Evolutionary conservation across 2,113 vertebrate genomes (phyloP), one percentile per base, ranked within the genome.

Genomic region (Lagopus muta): DNA sequence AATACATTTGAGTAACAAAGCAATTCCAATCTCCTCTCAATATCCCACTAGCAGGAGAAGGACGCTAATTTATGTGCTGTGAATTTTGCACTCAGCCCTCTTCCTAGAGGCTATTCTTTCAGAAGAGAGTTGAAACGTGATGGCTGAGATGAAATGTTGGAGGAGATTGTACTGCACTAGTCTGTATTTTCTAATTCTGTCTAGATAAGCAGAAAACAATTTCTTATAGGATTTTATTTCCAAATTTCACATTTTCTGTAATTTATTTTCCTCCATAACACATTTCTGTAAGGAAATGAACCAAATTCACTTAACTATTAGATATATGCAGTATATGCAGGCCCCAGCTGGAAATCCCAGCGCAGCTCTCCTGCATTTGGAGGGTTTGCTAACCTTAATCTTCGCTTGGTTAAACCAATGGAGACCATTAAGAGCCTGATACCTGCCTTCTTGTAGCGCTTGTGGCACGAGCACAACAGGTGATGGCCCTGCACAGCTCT

Each of bases 21-120:
- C 75, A 94, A 93, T 96, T 95, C 89, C 85, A 86, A 74, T 90
- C 91, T 83, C 89, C 85, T 94, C 89, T 95, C 93, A 95, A 94
- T 96, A 92, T 90, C 87, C 91, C 89, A 95, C 93, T 82, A 92
- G 91, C 94, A 86, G 82, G 64, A 90, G 95, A 96, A 96, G 74
- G 87, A 94, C 69, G 69, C 85, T 94, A 96, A 93, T 96, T 92
- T 95, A 94, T 94, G 95, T 96, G 79, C 94, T 91, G 91, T 90
- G 94, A 94, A 91, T 95, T 94, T 89, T 95, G 79, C 87, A 89
- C 89, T 96, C 91, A 88, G 82, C 55, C 60, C 60, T 88, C 90
- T 94, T 96, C 94, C 89, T 93, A 95, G 94, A 94, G 94, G 95
- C 95, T 95, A 91, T 95, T 96, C 91, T 73, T 91, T 96, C 82